These are phyloP conservation scores for Eurois occulta DNA, from an alignment of 2,888 invertebrate species.

Conservation along the genomic window DNA sequence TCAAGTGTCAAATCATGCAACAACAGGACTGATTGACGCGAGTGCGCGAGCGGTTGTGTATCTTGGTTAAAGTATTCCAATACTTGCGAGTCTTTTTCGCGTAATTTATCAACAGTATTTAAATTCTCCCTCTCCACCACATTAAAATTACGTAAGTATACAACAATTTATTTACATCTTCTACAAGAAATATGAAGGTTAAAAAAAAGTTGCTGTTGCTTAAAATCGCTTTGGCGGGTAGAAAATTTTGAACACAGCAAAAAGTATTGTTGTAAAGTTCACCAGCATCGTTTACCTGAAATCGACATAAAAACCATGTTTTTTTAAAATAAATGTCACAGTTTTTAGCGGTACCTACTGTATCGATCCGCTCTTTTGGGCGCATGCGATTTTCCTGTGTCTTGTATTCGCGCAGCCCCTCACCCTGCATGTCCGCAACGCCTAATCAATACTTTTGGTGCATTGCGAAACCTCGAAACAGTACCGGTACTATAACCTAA, in stretches of 20 bases:
- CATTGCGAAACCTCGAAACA: neutral
- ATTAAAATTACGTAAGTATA: constrained; percentile 34
- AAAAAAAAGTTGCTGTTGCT: neutral
- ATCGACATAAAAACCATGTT: neutral
- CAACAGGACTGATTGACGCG: too few relatives aligned
- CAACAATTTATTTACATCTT: neutral
- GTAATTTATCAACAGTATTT: neutral
- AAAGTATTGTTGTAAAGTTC: neutral
- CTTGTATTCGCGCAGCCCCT: too few relatives aligned
- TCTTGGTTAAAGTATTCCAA: too few relatives aligned
- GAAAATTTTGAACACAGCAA: constrained; percentile 1
- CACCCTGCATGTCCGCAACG: neutral
- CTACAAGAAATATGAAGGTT: neutral
- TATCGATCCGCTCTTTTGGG: neutral
- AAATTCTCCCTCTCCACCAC: neutral
- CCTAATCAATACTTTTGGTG: neutral
- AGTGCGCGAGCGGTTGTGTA: neutral
- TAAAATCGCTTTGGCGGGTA: constrained; percentile 28
- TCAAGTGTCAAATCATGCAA: neutral
- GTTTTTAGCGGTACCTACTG: neutral
- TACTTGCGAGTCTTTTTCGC: too few relatives aligned
- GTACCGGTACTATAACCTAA: neutral
- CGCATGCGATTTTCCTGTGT: neutral
- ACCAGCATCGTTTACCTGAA: neutral
- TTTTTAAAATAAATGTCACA: neutral